Evolutionary conservation across 2,113 vertebrate species (phyloP).

Genomic region (Stegastes partitus): DNA sequence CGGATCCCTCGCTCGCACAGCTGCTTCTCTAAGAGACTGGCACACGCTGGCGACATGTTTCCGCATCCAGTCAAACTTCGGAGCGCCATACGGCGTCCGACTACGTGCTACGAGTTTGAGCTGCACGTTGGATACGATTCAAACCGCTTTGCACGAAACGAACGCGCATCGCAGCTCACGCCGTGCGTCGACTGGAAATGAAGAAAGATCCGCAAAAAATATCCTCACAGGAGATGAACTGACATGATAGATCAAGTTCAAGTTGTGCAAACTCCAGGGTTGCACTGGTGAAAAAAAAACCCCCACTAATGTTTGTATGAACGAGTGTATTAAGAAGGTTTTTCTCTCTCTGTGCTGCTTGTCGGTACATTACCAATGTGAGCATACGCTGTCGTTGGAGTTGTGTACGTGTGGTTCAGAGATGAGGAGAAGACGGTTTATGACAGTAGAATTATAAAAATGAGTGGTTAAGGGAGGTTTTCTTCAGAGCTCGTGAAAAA

Average conservation of each 20-base stretch:
- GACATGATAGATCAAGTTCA: too few relatives aligned
- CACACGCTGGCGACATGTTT: constrained; percentile 52
- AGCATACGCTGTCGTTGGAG: too few relatives aligned
- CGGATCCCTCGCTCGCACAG: constrained; percentile 53
- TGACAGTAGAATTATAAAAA: neutral
- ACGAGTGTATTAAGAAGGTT: too few relatives aligned
- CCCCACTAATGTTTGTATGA: too few relatives aligned
- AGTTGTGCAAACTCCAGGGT: too few relatives aligned
- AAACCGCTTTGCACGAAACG: constrained; percentile 16
- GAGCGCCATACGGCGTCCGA: constrained; percentile 47
- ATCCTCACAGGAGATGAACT: too few relatives aligned
- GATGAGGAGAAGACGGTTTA: neutral
- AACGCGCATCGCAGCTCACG: neutral
- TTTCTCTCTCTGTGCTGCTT: too few relatives aligned
- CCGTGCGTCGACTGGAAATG: neutral
- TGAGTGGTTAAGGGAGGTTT: neutral
- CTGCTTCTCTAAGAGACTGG: constrained; percentile 58
- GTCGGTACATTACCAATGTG: too few relatives aligned
- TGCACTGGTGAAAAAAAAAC: too few relatives aligned
- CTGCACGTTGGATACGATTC: constrained; percentile 19
- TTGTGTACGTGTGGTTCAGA: neutral
- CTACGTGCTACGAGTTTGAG: constrained; percentile 37
- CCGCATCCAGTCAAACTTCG: constrained; percentile 52
- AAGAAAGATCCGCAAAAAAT: neutral
- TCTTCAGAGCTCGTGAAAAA: too few relatives aligned